A percentile compares a stretch with the other conserved stretches of the same genome.
phyloP scores from a whole-genome alignment of 2,888 invertebrate genomes.

The Chesias legatella region DNA sequence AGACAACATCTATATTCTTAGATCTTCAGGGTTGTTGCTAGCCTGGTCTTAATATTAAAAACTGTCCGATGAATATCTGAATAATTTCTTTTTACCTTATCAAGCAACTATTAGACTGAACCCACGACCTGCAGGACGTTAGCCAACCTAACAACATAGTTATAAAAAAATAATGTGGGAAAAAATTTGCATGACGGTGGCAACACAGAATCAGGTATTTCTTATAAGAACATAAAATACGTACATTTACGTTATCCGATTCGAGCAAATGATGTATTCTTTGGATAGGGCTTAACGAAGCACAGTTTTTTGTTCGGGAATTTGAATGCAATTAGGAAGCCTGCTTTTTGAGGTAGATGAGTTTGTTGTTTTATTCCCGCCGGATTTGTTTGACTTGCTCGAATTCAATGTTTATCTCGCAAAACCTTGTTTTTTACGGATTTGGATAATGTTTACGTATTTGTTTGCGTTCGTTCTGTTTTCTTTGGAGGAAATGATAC shows the following conservation, averaged over 20 bases:
- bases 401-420: constrained; percentile 22
- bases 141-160: no score
- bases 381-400: constrained; percentile 28
- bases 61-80: no score
- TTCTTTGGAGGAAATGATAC: background rate
- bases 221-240: constrained; percentile 7
- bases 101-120: no score
- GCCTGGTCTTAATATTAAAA: no score
- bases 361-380: constrained; percentile 35
- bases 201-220: constrained; percentile 28
- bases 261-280: constrained; percentile 73
- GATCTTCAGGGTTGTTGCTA: no score
- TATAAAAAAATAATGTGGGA: no score
- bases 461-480: background rate
- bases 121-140: no score
- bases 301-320: constrained; percentile 68
- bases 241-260: constrained; percentile 63
- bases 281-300: constrained; percentile 73
- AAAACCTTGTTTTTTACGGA: constrained; percentile 16
- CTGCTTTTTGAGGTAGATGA: constrained; percentile 48
- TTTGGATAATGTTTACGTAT: constrained; percentile 6
- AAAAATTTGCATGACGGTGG: no score
- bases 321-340: constrained; percentile 71
- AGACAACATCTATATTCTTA: no score
- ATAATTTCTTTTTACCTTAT: no score